Base-by-base conservation (phyloP, 1,140 invertebrate species). In the Drosophila ogumai region DNA sequence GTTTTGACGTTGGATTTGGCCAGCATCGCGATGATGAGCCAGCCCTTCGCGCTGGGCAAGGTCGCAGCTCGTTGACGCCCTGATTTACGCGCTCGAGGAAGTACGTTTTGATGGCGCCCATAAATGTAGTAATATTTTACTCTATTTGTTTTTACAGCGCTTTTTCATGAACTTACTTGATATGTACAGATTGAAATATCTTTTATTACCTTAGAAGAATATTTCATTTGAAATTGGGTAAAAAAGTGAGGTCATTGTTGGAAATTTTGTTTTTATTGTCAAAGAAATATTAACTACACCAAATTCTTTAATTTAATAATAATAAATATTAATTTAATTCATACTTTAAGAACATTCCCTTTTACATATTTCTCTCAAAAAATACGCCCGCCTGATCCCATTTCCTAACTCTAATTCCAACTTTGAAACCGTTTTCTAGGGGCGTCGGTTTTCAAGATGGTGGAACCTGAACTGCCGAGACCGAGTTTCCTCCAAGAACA, bases 1-100 rank as follows among this genome's bases (percentile, higher is more conserved):
- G 91, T 92, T 92, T 82, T 91, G 87, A 85, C 86, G 79, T 74
- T 47, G 66, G 78, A 85, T 90, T 85, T 79, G 81, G 68, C 77
- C 77, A 90, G 71, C 50, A 68, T 68, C 63, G 19, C 34, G 52
- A 55, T 49, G 59, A 69, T 68, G 72, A 58, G 54, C 57, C 54
- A 57, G 54, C 57, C 47, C 57, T 78, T 41, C 32, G 6, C 19
- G 17, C 32, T 44, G 36, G 28, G 59, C 58, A 56, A 50, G 55
- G 75, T 75, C 56, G 78, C 81, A 82, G 84, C 71, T 77, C 63
- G 52, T 87, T 82, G 66, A 57, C 67, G 44, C 61, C 57, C 41
- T 75, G 77, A 90, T 90, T 90, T 81, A 88, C 65, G 43, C 73
- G 60, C 75, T 38, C 46, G 38, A 47, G 68, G 57, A 79, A 75